Percentiles rank a stretch among this genome's conserved stretches.
Evolutionary conservation across 2,113 vertebrate genomes (phyloP).

Genomic region (rat (Rattus norvegicus)): DNA sequence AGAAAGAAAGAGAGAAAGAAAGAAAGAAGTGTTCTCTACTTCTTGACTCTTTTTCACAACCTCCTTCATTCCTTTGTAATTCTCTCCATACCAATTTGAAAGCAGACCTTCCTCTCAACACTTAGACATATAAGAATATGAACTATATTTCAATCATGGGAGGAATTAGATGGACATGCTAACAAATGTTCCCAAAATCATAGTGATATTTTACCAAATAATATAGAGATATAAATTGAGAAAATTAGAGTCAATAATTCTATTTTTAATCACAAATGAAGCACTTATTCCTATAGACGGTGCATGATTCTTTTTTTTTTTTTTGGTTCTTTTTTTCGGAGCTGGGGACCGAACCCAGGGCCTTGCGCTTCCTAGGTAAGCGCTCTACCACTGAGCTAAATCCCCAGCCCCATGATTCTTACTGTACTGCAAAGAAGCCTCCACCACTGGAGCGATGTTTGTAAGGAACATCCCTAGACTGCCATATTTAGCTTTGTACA

Average conservation of each 20-base stretch:
- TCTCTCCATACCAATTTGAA: not conserved
- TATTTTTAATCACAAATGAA: not conserved
- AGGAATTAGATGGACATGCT: not conserved
- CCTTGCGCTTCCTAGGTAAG: no score
- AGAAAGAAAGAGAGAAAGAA: not conserved
- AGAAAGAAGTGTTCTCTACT: not conserved
- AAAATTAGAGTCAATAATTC: not conserved
- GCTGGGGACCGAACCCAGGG: no score
- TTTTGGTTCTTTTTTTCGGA: no score
- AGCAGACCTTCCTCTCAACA: not conserved
- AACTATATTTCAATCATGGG: not conserved
- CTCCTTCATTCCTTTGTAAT: not conserved
- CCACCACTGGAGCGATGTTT: not conserved
- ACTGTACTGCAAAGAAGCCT: not conserved
- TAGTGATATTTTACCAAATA: constrained; percentile 13
- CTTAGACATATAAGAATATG: not conserved
- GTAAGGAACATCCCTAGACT: not conserved
- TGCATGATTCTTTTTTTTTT: not conserved
- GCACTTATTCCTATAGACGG: not conserved
- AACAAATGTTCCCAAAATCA: not conserved
- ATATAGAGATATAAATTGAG: not conserved
- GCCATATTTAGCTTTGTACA: not conserved
- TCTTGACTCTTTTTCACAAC: constrained; percentile 48
- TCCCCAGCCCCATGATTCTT: no score
- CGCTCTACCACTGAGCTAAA: no score